phyloP scores from a whole-genome alignment of 2,888 invertebrate genomes.

The Acrobasis consociella region DNA sequence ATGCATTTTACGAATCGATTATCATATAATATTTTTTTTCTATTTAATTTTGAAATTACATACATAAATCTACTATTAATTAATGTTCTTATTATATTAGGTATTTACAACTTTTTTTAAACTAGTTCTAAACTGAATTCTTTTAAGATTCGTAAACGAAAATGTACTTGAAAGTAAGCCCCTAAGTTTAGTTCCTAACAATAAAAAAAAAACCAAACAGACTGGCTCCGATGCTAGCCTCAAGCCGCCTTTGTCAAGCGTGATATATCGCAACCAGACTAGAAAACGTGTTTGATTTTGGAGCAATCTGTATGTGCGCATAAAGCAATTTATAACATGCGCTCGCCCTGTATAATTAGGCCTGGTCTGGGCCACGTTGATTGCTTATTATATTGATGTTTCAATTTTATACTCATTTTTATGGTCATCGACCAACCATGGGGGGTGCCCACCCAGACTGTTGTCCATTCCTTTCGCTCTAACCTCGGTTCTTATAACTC shows the following conservation, averaged over 20 bases:
- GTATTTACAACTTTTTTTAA: too few species aligned
- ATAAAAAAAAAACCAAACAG: neutral
- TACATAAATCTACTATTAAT: too few species aligned
- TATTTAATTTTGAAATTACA: too few species aligned
- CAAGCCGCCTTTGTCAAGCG: neutral
- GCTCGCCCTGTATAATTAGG: slow-evolving; percentile 78
- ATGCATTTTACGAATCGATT: too few species aligned
- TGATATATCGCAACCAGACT: slow-evolving; percentile 21
- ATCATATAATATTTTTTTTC: too few species aligned
- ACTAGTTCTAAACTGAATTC: too few species aligned
- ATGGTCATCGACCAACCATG: slow-evolving; percentile 82
- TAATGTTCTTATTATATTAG: too few species aligned
- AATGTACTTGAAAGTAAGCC: too few species aligned
- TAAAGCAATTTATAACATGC: slow-evolving; percentile 75
- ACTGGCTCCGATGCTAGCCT: neutral
- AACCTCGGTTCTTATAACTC: slow-evolving; percentile 41
- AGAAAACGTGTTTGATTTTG: slow-evolving; percentile 45
- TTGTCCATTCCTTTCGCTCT: slow-evolving; percentile 52
- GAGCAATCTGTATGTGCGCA: slow-evolving; percentile 70
- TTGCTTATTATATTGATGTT: slow-evolving; percentile 84
- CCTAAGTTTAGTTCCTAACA: neutral
- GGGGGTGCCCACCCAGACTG: slow-evolving; percentile 82
- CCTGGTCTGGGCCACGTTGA: slow-evolving; percentile 67
- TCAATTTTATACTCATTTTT: slow-evolving; percentile 83
- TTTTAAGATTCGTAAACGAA: too few species aligned